Percentiles rank a stretch among this genome's conserved stretches.
Evolutionary conservation across 2,113 vertebrate genomes (phyloP).

Genomic region (Coturnix japonica): DNA sequence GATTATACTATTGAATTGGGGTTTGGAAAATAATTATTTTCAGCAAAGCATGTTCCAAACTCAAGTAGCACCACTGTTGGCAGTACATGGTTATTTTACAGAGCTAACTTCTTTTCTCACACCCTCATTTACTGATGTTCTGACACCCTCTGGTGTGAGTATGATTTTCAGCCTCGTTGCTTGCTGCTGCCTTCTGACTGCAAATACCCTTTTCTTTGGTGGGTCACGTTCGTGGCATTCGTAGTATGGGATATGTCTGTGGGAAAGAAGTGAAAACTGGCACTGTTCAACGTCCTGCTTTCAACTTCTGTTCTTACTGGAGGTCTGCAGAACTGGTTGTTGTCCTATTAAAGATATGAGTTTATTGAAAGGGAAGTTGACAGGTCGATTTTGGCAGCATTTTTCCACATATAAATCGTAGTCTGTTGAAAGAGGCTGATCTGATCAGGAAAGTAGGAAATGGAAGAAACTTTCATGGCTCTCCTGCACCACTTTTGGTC

Average conservation of each 20-base stretch:
- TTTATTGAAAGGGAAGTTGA: neutral
- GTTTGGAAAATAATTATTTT: slow-evolving; percentile 17
- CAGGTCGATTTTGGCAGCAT: neutral
- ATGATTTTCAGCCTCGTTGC: neutral
- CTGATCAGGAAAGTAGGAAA: neutral
- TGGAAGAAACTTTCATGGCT: neutral
- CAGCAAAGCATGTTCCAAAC: neutral
- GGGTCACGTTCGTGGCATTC: neutral
- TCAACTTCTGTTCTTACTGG: neutral
- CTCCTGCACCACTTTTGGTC: neutral
- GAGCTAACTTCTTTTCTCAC: neutral
- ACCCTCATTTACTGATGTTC: neutral
- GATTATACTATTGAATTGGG: neutral
- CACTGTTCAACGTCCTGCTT: neutral
- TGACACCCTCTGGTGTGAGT: neutral
- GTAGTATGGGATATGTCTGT: neutral
- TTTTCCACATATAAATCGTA: fast-evolving
- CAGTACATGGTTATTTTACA: neutral
- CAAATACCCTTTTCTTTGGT: neutral
- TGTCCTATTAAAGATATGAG: neutral
- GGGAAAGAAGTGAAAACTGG: neutral
- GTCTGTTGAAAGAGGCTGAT: neutral
- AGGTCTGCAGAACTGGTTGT: neutral
- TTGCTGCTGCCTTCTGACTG: neutral
- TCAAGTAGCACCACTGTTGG: neutral